Base-by-base conservation (phyloP, 2,888 invertebrate species). In the Cordylochernes scorpioides region DNA sequence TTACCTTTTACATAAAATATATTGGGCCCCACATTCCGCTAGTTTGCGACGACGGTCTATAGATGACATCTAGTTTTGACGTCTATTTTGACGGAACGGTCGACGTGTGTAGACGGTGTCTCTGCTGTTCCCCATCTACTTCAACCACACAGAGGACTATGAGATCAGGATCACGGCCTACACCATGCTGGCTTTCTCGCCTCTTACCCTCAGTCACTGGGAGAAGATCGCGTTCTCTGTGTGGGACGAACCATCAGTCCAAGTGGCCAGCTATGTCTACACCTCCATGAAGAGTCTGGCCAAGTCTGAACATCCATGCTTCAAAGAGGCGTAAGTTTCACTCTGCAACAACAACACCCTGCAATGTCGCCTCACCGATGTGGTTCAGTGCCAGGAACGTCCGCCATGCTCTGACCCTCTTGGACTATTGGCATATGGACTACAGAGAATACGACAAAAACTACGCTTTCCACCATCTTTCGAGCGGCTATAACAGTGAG, bases 141-240 rank as follows among this genome's bases (percentile, higher is more conserved):
- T 47, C 35, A 48, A 53, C 42, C 35, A 33, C 5, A 38, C 39
- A 13, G 51, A 52, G 24, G 29, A 39, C 12, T 44, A 46, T 17
- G 42, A 46, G 10, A 24, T 54, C 17, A 44, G 54, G 15, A 44
- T 54, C 29, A 46, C 49, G 7, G 49, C 55, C 12, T 45, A 50
- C 33, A 36, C 45, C 17, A 40, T 47, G 28, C 32, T 51, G 8
- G 28, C 49, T 29, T 32, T 36, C 24, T 34, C 45, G 16, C 33
- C 40, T 9, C 50, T 53, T 4, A 35, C 46, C 16, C 34, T 45
- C 6, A 41, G 46, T 17, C 36, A 50, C 15, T 41, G 52, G 30
- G 47, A 54, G 35, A 45, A 50, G 31, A 32, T 57, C 9, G 55
- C 54, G 10, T 34, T 44, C 19, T 37, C 42, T 25, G 44, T 51